phyloP scores from a whole-genome alignment of 2,797 vertebrate species.

The Perodicticus potto region DNA sequence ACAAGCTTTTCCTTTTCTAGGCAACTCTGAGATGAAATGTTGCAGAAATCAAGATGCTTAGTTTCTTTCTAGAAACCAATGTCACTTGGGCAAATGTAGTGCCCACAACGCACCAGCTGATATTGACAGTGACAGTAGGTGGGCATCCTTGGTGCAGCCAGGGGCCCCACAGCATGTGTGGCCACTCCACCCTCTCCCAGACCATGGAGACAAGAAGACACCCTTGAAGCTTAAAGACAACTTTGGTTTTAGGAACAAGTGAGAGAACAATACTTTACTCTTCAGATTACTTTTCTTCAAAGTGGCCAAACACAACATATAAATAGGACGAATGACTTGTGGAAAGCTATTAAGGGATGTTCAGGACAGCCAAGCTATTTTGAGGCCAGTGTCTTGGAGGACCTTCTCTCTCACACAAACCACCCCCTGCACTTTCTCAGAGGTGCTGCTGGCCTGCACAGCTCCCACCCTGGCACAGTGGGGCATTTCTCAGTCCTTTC shows the following conservation, averaged over 20 bases:
- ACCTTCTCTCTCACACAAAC: background rate
- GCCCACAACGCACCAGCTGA: background rate
- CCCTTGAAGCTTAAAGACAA: background rate
- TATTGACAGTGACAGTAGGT: fast-evolving
- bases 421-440: background rate
- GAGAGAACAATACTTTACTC: background rate
- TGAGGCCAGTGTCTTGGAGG: background rate
- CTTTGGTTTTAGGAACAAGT: background rate
- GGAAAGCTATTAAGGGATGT: background rate
- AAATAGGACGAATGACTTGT: fast-evolving
- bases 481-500: background rate
- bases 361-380: background rate
- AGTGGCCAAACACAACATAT: too few species aligned
- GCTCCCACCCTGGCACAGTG: background rate
- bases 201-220: background rate
- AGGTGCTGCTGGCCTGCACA: background rate
- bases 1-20: background rate
- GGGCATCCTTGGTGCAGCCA: too few species aligned
- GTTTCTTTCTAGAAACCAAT: background rate
- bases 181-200: background rate
- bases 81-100: fast-evolving
- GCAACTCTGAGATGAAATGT: background rate
- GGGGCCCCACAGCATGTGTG: fast-evolving
- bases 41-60: background rate
- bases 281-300: background rate